Percentiles rank a stretch among this genome's conserved stretches.
phyloP scores from a whole-genome alignment of 2,113 vertebrate species.

The Toxotes chatareus region DNA sequence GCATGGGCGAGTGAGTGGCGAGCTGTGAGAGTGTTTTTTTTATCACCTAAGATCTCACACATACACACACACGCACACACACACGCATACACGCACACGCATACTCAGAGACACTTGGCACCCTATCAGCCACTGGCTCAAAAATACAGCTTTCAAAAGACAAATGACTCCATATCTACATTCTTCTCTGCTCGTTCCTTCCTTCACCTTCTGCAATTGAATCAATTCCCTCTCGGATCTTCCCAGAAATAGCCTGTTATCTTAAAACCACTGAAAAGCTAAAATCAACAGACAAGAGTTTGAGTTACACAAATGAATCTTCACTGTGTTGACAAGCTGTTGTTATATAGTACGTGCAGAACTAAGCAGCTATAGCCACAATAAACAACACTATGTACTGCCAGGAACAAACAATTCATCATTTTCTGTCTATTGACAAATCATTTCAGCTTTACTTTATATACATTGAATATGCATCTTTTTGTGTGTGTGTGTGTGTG shows the following conservation, averaged over 20 bases:
- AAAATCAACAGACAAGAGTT: constrained; percentile 43
- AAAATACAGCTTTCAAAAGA: constrained; percentile 44
- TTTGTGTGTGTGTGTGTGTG: no score
- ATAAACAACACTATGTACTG: not conserved
- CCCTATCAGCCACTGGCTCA: constrained; percentile 21
- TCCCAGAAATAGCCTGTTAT: constrained; percentile 34
- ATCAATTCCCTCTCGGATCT: constrained; percentile 32
- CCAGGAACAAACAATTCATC: not conserved
- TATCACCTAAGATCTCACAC: constrained; percentile 10
- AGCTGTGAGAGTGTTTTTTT: constrained; percentile 27
- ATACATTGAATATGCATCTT: no score
- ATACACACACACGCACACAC: not conserved
- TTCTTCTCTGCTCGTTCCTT: constrained; percentile 11
- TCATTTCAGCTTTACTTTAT: not conserved
- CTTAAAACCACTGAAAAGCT: constrained; percentile 15
- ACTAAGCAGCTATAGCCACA: constrained; percentile 1
- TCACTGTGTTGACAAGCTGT: no score
- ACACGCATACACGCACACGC: not conserved
- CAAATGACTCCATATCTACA: constrained; percentile 18
- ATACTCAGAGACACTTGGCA: constrained; percentile 19
- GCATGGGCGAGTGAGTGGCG: constrained; percentile 1
- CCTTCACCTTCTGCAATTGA: constrained; percentile 37
- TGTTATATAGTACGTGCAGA: not conserved
- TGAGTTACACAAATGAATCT: not conserved
- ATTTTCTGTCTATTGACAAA: not conserved